A percentile compares a stretch with the other conserved stretches of the same genome.
phyloP scores from a whole-genome alignment of 2,113 vertebrate species.

The Podarcis cretensis region DNA sequence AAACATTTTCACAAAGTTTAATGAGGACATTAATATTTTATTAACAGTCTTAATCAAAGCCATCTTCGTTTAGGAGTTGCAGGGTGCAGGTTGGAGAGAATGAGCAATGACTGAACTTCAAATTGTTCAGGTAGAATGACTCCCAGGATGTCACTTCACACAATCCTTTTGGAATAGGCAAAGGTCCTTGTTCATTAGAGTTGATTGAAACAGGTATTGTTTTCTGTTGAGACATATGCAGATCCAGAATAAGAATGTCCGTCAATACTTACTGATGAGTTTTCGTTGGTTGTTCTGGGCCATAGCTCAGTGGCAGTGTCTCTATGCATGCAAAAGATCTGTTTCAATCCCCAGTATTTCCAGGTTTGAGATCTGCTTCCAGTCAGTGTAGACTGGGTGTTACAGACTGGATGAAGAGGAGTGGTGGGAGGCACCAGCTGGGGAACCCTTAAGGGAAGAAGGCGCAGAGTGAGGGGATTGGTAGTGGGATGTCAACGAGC shows the following conservation, averaged over 20 bases:
- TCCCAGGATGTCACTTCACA: background rate
- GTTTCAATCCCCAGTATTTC: too few relatives aligned
- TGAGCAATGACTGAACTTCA: slow-evolving; percentile 1
- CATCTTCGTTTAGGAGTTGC: background rate
- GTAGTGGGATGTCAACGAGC: too few relatives aligned
- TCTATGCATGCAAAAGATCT: too few relatives aligned
- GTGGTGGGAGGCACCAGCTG: too few relatives aligned
- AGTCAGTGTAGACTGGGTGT: too few relatives aligned
- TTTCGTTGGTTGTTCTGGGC: background rate
- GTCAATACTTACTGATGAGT: background rate
- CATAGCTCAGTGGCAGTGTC: too few relatives aligned
- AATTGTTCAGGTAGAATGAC: background rate
- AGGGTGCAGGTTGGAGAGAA: background rate
- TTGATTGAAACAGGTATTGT: background rate
- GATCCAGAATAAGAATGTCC: background rate
- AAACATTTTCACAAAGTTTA: slow-evolving; percentile 5
- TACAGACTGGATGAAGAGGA: too few relatives aligned
- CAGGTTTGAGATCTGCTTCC: too few relatives aligned
- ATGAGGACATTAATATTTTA: slow-evolving; percentile 25
- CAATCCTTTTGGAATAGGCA: background rate
- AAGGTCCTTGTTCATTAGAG: too few relatives aligned
- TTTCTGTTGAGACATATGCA: background rate
- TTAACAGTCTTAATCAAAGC: slow-evolving; percentile 14
- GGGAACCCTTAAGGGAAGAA: too few relatives aligned
- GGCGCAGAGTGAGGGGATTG: too few relatives aligned